Evolutionary conservation across 2,888 invertebrate genomes (phyloP), one percentile per base, ranked within the genome.

Genomic region (Ypsolopha scabrella): DNA sequence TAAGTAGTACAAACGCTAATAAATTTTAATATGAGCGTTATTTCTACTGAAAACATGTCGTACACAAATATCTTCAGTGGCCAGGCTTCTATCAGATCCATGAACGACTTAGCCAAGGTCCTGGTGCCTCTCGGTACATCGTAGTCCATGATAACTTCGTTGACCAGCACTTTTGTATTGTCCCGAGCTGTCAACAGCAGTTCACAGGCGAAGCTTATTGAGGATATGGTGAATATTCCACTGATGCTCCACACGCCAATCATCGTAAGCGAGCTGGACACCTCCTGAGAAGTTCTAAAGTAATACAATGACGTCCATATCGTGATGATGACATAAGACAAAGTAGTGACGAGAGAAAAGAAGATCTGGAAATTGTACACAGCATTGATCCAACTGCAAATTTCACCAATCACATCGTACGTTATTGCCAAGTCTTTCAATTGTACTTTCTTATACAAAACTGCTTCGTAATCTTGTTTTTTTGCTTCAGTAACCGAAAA

Each of bases 1-100:
- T n/a, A n/a, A n/a, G n/a, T n/a, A n/a, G n/a, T n/a, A n/a, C n/a
- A n/a, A n/a, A n/a, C n/a, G n/a, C n/a, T n/a, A n/a, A n/a, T n/a
- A n/a, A n/a, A n/a, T n/a, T n/a, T n/a, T n/a, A n/a, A n/a, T n/a
- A n/a, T n/a, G n/a, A n/a, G n/a, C n/a, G n/a, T n/a, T n/a, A n/a
- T n/a, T n/a, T n/a, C n/a, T n/a, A n/a, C n/a, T n/a, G n/a, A n/a
- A n/a, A n/a, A n/a, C n/a, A n/a, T n/a, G n/a, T 78, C 72, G 50
- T 72, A 81, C 4, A 75, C 61, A 33, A 59, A 66, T 6, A 77
- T 63, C 0, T 61, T n/a, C n/a, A n/a, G n/a, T n/a, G n/a, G n/a
- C n/a, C n/a, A n/a, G n/a, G n/a, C n/a, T n/a, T n/a, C n/a, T n/a
- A n/a, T n/a, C n/a, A n/a, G n/a, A n/a, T n/a, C n/a, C n/a, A n/a